A percentile compares a stretch with the other conserved stretches of the same genome.
phyloP scores from a whole-genome alignment of 2,888 invertebrate species.

The Dusona sp. region DNA sequence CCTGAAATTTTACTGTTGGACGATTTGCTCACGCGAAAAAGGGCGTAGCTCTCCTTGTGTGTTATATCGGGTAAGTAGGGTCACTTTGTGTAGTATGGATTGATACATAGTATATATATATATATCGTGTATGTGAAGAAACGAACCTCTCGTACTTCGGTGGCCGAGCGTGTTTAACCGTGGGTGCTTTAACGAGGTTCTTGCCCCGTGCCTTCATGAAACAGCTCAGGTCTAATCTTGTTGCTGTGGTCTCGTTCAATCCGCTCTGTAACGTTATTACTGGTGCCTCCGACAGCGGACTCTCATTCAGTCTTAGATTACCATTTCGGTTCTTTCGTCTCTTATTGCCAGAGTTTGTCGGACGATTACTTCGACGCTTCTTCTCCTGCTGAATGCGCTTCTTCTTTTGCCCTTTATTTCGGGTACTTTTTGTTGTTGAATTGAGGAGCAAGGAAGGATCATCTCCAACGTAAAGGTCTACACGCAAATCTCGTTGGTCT shows the following conservation, averaged over 20 bases:
- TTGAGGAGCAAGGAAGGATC: slow-evolving; percentile 68
- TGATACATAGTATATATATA: background rate
- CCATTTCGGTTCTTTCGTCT: slow-evolving; percentile 63
- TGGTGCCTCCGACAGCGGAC: slow-evolving; percentile 69
- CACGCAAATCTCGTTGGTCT: slow-evolving; percentile 67
- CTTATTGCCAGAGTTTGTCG: slow-evolving; percentile 64
- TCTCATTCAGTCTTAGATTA: slow-evolving; percentile 64
- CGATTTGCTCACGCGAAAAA: background rate
- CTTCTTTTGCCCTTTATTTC: slow-evolving; percentile 69
- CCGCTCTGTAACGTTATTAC: slow-evolving; percentile 64
- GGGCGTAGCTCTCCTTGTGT: slow-evolving; percentile 3
- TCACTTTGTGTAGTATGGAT: background rate
- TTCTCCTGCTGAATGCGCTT: slow-evolving; percentile 71
- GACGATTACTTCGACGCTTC: slow-evolving; percentile 74
- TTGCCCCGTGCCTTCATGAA: slow-evolving; percentile 74
- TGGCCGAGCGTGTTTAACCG: slow-evolving; percentile 75
- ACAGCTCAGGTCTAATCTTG: slow-evolving; percentile 79
- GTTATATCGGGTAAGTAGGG: background rate
- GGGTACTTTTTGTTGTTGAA: slow-evolving; percentile 32
- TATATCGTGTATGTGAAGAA: slow-evolving; percentile 4
- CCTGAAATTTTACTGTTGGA: slow-evolving; percentile 4
- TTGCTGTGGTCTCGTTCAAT: slow-evolving; percentile 78
- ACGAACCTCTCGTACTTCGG: slow-evolving; percentile 78
- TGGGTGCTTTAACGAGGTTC: slow-evolving; percentile 78
- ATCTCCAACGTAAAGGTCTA: slow-evolving; percentile 75